Evolutionary conservation across 2,888 invertebrate genomes (phyloP).

Genomic region (Tiphia femorata): DNA sequence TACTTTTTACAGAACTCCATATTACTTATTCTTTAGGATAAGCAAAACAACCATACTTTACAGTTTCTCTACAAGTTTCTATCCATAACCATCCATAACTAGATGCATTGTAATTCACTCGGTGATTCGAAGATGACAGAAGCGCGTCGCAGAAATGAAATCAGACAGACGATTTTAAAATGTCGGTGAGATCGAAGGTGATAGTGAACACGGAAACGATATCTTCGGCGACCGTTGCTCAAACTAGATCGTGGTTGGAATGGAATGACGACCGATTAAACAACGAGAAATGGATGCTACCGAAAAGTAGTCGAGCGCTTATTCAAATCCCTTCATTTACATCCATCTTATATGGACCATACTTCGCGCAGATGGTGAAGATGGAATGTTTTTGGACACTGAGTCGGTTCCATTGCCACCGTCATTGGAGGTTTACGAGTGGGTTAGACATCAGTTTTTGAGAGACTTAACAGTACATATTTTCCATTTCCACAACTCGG

Average conservation of each 20-base stretch:
- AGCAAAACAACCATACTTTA: too few species aligned
- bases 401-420: slow-evolving; percentile 38
- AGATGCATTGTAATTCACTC: too few species aligned
- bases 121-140: too few species aligned
- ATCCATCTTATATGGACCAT: neutral
- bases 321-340: neutral
- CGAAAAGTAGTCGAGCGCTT: slow-evolving; percentile 38
- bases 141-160: too few species aligned
- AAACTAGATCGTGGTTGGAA: slow-evolving; percentile 39
- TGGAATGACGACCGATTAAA: slow-evolving; percentile 52
- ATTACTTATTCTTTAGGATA: too few species aligned
- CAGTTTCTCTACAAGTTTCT: too few species aligned
- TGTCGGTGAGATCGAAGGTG: slow-evolving; percentile 27
- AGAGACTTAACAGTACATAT: slow-evolving; percentile 27
- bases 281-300: slow-evolving; percentile 47
- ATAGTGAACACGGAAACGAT: slow-evolving; percentile 5
- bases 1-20: slow-evolving; percentile 42
- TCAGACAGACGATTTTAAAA: slow-evolving; percentile 11
- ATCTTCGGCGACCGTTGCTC: neutral
- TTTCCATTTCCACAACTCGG: too few species aligned
- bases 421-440: slow-evolving; percentile 39
- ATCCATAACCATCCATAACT: too few species aligned
- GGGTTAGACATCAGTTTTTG: slow-evolving; percentile 48
- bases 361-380: slow-evolving; percentile 28
- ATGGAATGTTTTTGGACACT: slow-evolving; percentile 41